Conservation (phyloP, 2,797 vertebrate species). For the Neosalanx taihuensis region DNA sequence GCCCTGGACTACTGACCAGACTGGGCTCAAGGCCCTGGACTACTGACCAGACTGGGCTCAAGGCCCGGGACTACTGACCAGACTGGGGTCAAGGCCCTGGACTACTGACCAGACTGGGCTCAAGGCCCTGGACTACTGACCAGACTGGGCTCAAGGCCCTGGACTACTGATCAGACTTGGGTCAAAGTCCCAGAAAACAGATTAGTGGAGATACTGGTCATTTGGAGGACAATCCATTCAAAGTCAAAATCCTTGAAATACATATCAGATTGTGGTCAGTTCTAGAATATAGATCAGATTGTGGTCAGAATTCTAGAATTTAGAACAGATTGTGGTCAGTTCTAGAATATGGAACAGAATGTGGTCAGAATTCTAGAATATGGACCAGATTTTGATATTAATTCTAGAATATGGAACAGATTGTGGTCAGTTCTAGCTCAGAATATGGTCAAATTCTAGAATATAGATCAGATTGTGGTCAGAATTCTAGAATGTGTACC, state of each 20-base stretch:
- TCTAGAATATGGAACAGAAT: no score
- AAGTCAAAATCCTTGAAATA: neutral
- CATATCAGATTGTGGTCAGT: neutral
- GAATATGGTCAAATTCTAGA: neutral
- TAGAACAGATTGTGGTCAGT: no score
- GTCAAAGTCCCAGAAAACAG: neutral
- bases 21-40: constrained; percentile 67
- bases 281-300: neutral
- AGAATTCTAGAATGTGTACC: neutral
- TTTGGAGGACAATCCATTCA: no score
- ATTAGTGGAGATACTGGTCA: neutral
- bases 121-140: neutral
- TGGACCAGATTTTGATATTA: neutral
- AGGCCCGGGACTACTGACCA: constrained; percentile 70
- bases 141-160: neutral
- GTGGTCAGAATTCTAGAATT: neutral
- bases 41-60: constrained; percentile 67
- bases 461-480: constrained; percentile 10
- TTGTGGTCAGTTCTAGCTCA: no score
- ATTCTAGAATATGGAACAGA: no score
- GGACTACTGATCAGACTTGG: neutral
- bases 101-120: constrained; percentile 56
- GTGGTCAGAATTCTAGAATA: no score
- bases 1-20: no score
- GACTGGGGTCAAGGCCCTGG: constrained; percentile 62